A percentile compares a stretch with the other conserved stretches of the same genome.
Conservation (phyloP, 2,888 invertebrate species). For the Pilophorus perplexus region DNA sequence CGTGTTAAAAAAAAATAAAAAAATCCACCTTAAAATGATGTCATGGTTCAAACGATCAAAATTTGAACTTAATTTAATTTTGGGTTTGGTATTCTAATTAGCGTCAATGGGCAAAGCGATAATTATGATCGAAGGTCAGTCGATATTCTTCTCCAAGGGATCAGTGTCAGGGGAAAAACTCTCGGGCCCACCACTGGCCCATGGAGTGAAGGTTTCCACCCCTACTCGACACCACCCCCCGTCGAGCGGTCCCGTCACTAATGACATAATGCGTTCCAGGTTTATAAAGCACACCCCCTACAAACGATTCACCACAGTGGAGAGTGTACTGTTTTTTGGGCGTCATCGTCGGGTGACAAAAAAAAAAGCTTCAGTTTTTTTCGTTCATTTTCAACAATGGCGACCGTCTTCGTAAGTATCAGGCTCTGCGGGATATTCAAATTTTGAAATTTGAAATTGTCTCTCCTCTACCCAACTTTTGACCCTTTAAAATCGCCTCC, state of each 20-base stretch:
- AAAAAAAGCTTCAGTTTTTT: neutral
- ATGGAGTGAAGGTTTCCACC: slow-evolving; percentile 1
- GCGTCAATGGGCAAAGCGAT: too few relatives aligned
- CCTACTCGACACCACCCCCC: slow-evolving; percentile 2
- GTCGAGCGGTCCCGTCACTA: neutral
- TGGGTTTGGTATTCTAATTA: slow-evolving; percentile 3
- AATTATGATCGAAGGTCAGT: neutral
- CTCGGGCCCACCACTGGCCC: too few relatives aligned
- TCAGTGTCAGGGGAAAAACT: too few relatives aligned
- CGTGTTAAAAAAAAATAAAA: too few relatives aligned
- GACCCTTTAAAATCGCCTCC: too few relatives aligned
- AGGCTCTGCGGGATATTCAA: slow-evolving; percentile 10
- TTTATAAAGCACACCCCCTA: slow-evolving; percentile 26
- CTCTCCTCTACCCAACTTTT: too few relatives aligned
- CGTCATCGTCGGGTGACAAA: slow-evolving; percentile 4
- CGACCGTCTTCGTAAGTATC: slow-evolving; percentile 20
- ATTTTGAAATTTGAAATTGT: too few relatives aligned
- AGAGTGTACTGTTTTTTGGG: neutral
- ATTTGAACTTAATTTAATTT: neutral
- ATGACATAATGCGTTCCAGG: slow-evolving; percentile 23
- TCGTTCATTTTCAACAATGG: too few relatives aligned
- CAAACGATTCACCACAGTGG: slow-evolving; percentile 23
- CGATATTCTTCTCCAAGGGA: neutral
- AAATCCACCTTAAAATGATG: too few relatives aligned
- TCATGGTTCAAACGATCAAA: too few relatives aligned